Base-by-base conservation (phyloP, 2,797 vertebrate genomes). In the Peromyscus attwateri region DNA sequence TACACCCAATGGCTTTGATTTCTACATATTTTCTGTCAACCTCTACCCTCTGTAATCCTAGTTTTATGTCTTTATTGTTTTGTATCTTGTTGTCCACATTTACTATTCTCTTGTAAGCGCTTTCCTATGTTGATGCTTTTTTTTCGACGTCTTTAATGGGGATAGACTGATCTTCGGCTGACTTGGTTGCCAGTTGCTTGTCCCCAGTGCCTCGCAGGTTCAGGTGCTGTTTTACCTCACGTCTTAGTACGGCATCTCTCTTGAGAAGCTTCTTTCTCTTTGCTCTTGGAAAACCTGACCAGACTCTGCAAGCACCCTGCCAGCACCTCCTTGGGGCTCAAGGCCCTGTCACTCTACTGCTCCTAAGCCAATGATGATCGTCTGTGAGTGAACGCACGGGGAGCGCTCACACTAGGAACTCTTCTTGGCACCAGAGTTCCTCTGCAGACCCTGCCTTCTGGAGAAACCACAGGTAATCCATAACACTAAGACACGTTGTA, bases 391-490 rank as follows among this genome's bases (percentile, higher is more conserved):
- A 57, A 7, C 6, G 31, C 84, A 91, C 96, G 49, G 79, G 25
- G 64, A n/a, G 75, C 97, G 92, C 3, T 2, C 7, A 16, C 91
- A 60, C 73, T 43, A 40, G 89, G 80, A 92, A 66, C 84, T 94
- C 7, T 95, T 75, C 79, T 92, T 88, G 76, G 11, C 27, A 83
- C 71, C 92, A 8, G 57, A 37, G 12, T 93, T 43, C 81, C 82
- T 89, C 80, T 97, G 46, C 40, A 96, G 55, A 84, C 49, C 25
- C 11, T 93, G 0, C 84, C 76, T 98, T 97, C 91, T 97, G 6
- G 3, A 60, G 66, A 95, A 88, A 57, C 27, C 96, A 34, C 92
- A 80, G 64, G 84, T 96, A 25, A 87, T 97, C 96, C 5, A 8
- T 96, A 97, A 89, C 87, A 68, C 27, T 80, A 91, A 88, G 79